phyloP scores from a whole-genome alignment of 2,113 vertebrate species.

The Xiphorhynchus elegans region DNA sequence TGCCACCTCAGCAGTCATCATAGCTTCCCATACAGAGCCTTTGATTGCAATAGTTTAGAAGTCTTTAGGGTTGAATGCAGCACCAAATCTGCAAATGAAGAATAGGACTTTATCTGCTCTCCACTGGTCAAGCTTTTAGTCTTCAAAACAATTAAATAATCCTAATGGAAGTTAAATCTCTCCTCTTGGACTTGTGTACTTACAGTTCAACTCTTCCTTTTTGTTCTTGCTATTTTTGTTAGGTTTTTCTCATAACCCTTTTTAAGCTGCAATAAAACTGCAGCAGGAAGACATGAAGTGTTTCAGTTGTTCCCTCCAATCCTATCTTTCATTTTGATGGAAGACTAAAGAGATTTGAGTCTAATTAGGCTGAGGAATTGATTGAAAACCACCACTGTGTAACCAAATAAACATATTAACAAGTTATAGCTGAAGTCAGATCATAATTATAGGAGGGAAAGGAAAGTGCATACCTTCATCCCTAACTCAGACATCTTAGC shows the following conservation, averaged over 20 bases:
- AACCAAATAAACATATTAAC: neutral
- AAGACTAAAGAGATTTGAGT: neutral
- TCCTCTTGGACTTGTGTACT: neutral
- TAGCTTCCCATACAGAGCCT: neutral
- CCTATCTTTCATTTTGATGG: neutral
- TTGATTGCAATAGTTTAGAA: neutral
- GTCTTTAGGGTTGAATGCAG: neutral
- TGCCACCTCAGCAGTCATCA: neutral
- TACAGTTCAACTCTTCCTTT: neutral
- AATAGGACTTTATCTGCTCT: fast-evolving
- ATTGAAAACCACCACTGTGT: neutral
- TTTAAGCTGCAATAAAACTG: neutral
- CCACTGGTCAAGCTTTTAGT: neutral
- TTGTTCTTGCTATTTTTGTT: neutral
- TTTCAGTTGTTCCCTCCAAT: neutral
- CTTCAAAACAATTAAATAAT: neutral
- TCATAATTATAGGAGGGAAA: neutral
- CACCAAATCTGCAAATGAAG: neutral
- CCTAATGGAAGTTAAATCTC: neutral
- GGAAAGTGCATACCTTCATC: neutral
- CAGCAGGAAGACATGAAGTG: neutral
- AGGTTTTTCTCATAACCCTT: neutral
- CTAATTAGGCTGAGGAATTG: neutral
- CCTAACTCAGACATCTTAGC: neutral
- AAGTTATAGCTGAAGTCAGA: neutral